Percentiles rank a stretch among this genome's conserved stretches.
Evolutionary conservation across 2,888 invertebrate genomes (phyloP).

Genomic region (Spodoptera picta): DNA sequence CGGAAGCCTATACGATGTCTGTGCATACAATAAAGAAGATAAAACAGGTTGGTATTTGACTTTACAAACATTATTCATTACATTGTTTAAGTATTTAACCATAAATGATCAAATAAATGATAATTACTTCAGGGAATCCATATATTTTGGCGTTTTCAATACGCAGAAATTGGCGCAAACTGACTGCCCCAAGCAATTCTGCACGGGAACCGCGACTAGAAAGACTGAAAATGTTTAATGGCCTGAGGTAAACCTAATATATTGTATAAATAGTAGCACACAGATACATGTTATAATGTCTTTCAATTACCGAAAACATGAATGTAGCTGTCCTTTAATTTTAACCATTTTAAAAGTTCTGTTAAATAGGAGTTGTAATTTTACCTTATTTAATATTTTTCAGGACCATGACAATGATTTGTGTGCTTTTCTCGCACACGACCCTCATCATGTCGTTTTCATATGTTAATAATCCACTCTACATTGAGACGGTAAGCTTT

Average conservation of each 20-base stretch:
- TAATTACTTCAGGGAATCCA: conserved; percentile 72
- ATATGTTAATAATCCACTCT: conserved; percentile 76
- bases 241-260: conserved; percentile 69
- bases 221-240: conserved; percentile 77
- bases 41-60: conserved; percentile 64
- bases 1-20: conserved; percentile 76
- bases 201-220: conserved; percentile 73
- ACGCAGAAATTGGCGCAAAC: conserved; percentile 74
- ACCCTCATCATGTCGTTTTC: conserved; percentile 69
- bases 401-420: conserved; percentile 81
- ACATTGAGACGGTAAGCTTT: conserved; percentile 75
- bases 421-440: conserved; percentile 82
- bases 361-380: too few species aligned
- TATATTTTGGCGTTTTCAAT: conserved; percentile 78
- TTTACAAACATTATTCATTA: neutral
- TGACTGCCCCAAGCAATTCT: conserved; percentile 68
- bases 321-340: too few species aligned
- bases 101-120: neutral
- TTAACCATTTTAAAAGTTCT: too few species aligned
- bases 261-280: too few species aligned
- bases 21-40: conserved; percentile 52
- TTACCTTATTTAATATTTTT: conserved; percentile 46
- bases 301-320: too few species aligned
- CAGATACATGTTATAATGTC: too few species aligned
- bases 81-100: neutral